These are phyloP conservation scores for Phalacrocorax aristotelis DNA, from an alignment of 2,113 vertebrate genomes.

Conservation along the genomic window DNA sequence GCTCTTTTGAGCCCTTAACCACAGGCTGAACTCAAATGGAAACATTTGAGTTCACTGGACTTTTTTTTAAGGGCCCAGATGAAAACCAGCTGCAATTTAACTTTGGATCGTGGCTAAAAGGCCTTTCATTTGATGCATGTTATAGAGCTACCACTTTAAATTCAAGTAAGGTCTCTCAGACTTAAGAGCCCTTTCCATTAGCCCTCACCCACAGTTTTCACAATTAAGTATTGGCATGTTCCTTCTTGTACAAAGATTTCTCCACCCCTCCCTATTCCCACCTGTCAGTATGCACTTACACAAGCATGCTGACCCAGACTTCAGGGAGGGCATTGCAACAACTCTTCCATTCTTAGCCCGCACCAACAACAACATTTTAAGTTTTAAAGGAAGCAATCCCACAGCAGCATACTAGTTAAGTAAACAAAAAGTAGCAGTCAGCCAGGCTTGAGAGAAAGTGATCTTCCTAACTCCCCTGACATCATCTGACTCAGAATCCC, in stretches of 20 bases:
- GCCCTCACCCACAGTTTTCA: constrained; percentile 51
- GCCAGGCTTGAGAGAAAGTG: background rate
- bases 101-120: background rate
- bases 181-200: constrained; percentile 72
- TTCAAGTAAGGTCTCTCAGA: constrained; percentile 42
- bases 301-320: constrained; percentile 59
- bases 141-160: background rate
- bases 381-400: constrained; percentile 29
- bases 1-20: background rate
- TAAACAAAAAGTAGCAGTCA: background rate
- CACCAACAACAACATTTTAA: constrained; percentile 19
- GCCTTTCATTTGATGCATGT: background rate
- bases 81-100: background rate
- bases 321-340: constrained; percentile 39
- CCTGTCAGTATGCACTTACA: constrained; percentile 73
- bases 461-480: background rate
- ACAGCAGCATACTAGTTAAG: background rate
- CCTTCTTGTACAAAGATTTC: constrained; percentile 43
- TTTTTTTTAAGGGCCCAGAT: background rate
- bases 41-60: background rate
- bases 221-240: constrained; percentile 45
- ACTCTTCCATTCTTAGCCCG: constrained; percentile 54
- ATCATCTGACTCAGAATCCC: background rate
- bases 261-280: constrained; percentile 62
- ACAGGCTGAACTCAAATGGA: background rate